A percentile compares a stretch with the other conserved stretches of the same genome.
These are phyloP conservation scores for Ormia ochracea DNA, from an alignment of 2,888 invertebrate genomes.

Conservation along the genomic window DNA sequence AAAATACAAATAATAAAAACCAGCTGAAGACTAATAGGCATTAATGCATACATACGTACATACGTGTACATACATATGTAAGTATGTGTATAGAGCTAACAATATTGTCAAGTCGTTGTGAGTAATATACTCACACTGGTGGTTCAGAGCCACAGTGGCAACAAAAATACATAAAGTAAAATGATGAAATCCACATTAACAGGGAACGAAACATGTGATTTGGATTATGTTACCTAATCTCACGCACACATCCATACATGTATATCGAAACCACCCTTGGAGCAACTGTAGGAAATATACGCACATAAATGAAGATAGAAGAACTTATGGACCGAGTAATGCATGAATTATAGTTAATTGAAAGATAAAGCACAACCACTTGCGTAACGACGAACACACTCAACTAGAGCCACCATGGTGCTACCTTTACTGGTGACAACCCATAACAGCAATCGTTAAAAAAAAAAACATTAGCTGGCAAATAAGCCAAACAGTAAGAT, in stretches of 20 bases:
- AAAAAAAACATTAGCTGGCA: slow-evolving; percentile 14
- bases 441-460: slow-evolving; percentile 19
- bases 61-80: not conserved
- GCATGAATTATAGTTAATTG: slow-evolving; percentile 20
- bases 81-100: not conserved
- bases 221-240: slow-evolving; percentile 9
- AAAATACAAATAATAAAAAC: slow-evolving; percentile 1
- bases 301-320: not conserved
- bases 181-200: slow-evolving; percentile 36
- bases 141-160: slow-evolving; percentile 19
- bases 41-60: not conserved
- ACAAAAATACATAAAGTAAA: not conserved
- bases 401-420: slow-evolving; percentile 27
- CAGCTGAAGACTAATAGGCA: not conserved
- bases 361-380: slow-evolving; percentile 20
- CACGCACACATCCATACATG: not conserved
- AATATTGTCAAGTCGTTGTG: slow-evolving; percentile 27
- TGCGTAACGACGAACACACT: slow-evolving; percentile 61
- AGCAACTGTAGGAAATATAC: not conserved
- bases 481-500: slow-evolving; percentile 18
- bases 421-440: slow-evolving; percentile 23
- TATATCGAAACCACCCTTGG: slow-evolving; percentile 32
- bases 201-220: slow-evolving; percentile 38
- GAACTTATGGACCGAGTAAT: not conserved
- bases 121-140: slow-evolving; percentile 48